Evolutionary conservation across 2,113 vertebrate genomes (phyloP).

Genomic region (Oenanthe oenanthe): DNA sequence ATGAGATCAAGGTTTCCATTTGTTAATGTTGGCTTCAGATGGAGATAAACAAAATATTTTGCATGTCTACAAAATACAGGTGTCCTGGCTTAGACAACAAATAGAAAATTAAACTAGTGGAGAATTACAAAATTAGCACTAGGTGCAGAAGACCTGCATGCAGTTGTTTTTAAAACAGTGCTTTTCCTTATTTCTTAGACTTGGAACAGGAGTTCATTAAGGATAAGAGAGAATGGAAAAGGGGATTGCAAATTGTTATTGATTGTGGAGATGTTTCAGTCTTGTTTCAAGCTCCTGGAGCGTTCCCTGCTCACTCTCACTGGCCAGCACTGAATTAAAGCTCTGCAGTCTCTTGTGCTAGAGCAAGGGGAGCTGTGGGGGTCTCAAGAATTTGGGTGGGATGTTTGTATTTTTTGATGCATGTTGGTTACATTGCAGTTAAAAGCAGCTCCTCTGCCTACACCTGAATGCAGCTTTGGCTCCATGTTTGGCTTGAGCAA

Average conservation of each 20-base stretch:
- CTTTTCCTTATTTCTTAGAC: background rate
- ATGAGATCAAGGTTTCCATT: background rate
- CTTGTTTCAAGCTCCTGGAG: background rate
- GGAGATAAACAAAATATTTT: background rate
- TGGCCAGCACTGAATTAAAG: background rate
- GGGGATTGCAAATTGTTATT: background rate
- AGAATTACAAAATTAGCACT: background rate
- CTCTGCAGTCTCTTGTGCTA: background rate
- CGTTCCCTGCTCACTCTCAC: background rate
- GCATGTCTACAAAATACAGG: background rate
- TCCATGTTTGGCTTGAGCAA: fast-evolving
- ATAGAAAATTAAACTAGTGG: background rate
- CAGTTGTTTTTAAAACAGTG: background rate
- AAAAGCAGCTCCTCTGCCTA: background rate
- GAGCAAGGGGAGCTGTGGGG: background rate
- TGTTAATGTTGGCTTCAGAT: background rate
- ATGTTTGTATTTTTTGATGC: fast-evolving
- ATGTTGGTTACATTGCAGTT: background rate
- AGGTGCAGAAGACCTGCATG: background rate
- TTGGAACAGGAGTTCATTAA: background rate
- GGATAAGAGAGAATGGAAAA: background rate
- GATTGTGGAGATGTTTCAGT: background rate
- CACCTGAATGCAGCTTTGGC: background rate
- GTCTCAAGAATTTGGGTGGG: fast-evolving
- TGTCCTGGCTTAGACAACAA: background rate